Conservation (phyloP, 2,797 vertebrate genomes). For the Sciurus carolinensis region DNA sequence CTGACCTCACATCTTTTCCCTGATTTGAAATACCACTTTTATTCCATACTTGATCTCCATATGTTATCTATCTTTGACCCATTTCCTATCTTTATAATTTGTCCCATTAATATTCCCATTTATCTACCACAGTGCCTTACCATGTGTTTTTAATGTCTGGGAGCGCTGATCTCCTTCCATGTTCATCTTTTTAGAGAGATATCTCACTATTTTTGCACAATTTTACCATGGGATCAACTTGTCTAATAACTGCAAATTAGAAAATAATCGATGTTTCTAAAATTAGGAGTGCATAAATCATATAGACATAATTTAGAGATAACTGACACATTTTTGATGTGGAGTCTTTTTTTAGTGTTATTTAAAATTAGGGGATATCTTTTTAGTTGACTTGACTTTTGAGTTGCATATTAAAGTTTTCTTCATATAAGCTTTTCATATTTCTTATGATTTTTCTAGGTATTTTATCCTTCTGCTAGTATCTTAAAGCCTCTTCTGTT, state of each 20-base stretch:
- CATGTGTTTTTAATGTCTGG: not conserved
- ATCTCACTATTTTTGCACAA: not conserved
- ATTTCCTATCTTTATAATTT: not conserved
- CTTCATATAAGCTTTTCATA: not conserved
- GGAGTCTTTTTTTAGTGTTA: not conserved
- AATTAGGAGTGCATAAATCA: not conserved
- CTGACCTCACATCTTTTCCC: not conserved
- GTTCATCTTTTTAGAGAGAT: not conserved
- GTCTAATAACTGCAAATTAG: not conserved
- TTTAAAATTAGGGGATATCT: not conserved
- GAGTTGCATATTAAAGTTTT: not conserved
- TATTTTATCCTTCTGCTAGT: not conserved
- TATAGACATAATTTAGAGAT: not conserved
- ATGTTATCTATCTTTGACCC: not conserved
- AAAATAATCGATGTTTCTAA: not conserved
- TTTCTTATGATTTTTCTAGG: not conserved
- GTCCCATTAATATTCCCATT: not conserved
- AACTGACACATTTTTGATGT: conserved; percentile 22
- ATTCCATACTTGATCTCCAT: not conserved
- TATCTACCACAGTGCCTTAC: not conserved
- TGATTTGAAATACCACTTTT: not conserved
- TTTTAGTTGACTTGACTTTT: not conserved
- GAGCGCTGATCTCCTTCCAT: not conserved
- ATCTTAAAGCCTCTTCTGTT: not conserved
- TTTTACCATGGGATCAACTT: not conserved